These are phyloP conservation scores for Rhabdomys pumilio DNA, from an alignment of 2,797 vertebrate genomes.

Conservation along the genomic window DNA sequence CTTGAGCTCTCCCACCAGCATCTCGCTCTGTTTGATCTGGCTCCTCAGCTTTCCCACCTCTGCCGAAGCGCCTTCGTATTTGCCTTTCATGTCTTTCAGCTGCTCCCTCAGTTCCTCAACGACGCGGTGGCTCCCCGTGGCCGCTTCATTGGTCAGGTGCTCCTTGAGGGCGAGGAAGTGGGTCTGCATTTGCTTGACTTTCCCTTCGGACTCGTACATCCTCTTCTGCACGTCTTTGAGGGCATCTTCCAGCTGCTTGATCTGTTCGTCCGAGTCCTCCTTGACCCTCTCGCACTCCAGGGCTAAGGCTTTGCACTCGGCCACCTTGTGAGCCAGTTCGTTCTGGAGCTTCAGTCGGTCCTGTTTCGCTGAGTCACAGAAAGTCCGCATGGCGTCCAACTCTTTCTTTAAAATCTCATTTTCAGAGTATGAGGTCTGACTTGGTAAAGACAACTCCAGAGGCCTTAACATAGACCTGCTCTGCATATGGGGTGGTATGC, in stretches of 20 bases:
- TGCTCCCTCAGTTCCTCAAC: conserved; percentile 94
- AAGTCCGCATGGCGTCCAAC: conserved; percentile 89
- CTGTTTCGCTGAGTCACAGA: conserved; percentile 89
- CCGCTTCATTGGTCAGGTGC: conserved; percentile 90
- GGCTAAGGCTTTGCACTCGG: conserved; percentile 93
- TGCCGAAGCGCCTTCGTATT: conserved; percentile 96
- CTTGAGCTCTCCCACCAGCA: conserved; percentile 95
- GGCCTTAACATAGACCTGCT: conserved; percentile 92
- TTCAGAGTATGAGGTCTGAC: conserved; percentile 89
- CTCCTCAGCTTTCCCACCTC: conserved; percentile 96
- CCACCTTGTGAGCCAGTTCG: conserved; percentile 91
- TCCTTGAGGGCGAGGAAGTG: conserved; percentile 98
- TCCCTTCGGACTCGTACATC: conserved; percentile 98
- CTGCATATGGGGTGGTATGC: conserved; percentile 77
- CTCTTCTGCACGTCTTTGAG: conserved; percentile 97
- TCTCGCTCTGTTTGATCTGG: conserved; percentile 95
- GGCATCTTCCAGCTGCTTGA: conserved; percentile 96
- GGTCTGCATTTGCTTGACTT: conserved; percentile 98
- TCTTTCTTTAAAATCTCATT: conserved; percentile 90
- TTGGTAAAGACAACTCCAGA: conserved; percentile 89
- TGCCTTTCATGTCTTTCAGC: conserved; percentile 94
- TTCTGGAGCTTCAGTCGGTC: conserved; percentile 91
- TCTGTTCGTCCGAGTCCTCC: conserved; percentile 94
- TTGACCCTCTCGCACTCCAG: conserved; percentile 92
- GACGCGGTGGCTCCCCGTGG: conserved; percentile 87